Evolutionary conservation across 2,797 vertebrate species (phyloP), one percentile per base, ranked within the genome.

Genomic region (Acipenser ruthenus): DNA sequence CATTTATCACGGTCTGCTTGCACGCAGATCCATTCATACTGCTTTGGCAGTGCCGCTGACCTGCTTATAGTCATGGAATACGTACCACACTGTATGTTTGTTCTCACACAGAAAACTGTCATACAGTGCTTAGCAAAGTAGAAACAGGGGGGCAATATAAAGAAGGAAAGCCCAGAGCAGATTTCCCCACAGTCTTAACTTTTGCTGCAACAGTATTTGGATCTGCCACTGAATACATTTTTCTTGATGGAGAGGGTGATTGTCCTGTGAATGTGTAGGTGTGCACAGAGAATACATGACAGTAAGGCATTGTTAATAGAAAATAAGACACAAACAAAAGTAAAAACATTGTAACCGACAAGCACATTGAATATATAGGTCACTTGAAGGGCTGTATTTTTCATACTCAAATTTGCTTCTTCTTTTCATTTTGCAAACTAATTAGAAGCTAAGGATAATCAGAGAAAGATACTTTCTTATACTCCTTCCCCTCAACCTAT

Each of bases 281-380:
- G 50, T 48, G 15, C 55, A 48, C 65, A 12, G 15, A 63, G 51
- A 52, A 15, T 53, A 61, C 66, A 76, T 86, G 82, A 87, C 86
- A 84, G 83, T 85, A 84, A 89, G 81, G 81, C 81, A 87, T 86
- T 80, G 83, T 84, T 84, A 79, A 80, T 78, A 58, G 75, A 77
- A 77, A 80, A 74, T 78, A 79, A 79, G 79, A 80, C 80, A 76
- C 82, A 86, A 79, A 79, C 85, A 84, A 81, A 83, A 87, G 85
- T 82, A 83, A 84, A 83, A 78, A 86, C 84, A 75, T 82, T 87
- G 85, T 88, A 86, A 85, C 84, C 79, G 59, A 60, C 70, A 80
- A 87, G 81, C 87, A 90, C 0, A 84, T 83, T 77, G 73, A 84
- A 84, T 85, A 84, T 83, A 72, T 87, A 76, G 84, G 82, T 83